Percentiles rank a stretch among this genome's conserved stretches.
phyloP scores from a whole-genome alignment of 2,113 vertebrate genomes.

The Perca fluviatilis region DNA sequence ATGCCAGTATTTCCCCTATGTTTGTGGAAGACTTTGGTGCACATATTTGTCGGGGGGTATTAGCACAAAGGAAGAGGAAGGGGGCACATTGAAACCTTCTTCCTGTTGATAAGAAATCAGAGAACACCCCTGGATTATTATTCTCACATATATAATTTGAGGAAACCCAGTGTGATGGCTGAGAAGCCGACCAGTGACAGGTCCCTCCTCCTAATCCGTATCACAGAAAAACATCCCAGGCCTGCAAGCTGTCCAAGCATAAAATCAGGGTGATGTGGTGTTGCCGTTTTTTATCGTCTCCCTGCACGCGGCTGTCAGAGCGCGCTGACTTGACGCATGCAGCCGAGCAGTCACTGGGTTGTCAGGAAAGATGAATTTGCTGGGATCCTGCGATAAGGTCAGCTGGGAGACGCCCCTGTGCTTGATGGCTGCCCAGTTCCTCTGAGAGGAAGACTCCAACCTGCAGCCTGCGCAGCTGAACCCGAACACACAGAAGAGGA shows the following conservation, averaged over 20 bases:
- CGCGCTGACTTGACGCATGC: constrained; percentile 40
- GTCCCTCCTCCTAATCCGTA: constrained; percentile 6
- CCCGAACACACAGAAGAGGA: background rate
- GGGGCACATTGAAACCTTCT: background rate
- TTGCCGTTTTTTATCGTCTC: constrained; percentile 39
- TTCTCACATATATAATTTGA: no score
- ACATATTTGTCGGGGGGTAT: no score
- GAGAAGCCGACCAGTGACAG: background rate
- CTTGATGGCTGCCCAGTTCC: constrained; percentile 17
- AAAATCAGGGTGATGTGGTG: constrained; percentile 25
- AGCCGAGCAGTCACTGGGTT: constrained; percentile 46
- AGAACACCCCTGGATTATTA: background rate
- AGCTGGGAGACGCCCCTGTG: background rate
- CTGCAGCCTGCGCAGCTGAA: background rate
- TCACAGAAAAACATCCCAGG: background rate
- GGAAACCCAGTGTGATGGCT: background rate
- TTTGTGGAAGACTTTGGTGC: no score
- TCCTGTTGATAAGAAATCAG: background rate
- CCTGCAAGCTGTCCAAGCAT: constrained; percentile 13
- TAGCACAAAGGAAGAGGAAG: no score
- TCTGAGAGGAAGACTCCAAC: constrained; percentile 12
- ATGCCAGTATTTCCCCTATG: no score
- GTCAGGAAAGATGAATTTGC: constrained; percentile 68
- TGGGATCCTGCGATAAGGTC: constrained; percentile 49
- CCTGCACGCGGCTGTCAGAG: constrained; percentile 22